Base-by-base conservation (phyloP, 2,797 vertebrate species). In the Phylloscopus collybita region DNA sequence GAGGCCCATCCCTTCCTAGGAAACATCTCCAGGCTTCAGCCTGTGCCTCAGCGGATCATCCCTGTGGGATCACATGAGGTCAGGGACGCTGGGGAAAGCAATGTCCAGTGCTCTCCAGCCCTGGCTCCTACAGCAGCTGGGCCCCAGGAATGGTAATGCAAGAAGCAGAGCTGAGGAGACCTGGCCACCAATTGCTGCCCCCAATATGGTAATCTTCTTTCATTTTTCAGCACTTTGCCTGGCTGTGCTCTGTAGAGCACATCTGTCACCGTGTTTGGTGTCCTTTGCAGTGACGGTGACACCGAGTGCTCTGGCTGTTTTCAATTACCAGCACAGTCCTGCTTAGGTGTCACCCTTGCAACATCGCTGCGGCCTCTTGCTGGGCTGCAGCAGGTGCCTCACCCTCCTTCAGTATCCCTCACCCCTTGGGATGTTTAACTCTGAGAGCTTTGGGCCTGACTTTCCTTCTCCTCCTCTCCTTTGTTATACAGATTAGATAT, bases 401-500 rank as follows among this genome's bases (percentile, higher is more conserved):
- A 42, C 44, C 45, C 65, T 66, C 36, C 4, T 3, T n/a, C 80
- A 86, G 54, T 59, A 26, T 81, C 89, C 80, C 83, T 92, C 78
- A 51, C 15, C 44, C 94, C 42, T 57, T 86, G 0, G 1, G 45
- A 36, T 42, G 8, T 69, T 75, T 86, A 59, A 72, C 81, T 83
- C 54, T 62, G 47, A 75, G 59, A 54, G 53, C 30, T 80, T 73
- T 0, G 4, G 36, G 59, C 15, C 27, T 81, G n/a, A 54, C 75
- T 90, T 95, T 59, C 47, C n/a, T 82, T 86, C 70, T 51, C 54
- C 88, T 96, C 54, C 76, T 56, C 59, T 62, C 51, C 70, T 88
- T 90, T 79, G 61, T 86, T 90, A 25, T 21, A 73, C 15, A 88
- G 83, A 92, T 95, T 54, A 92, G 90, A 90, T 91, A 83, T 32